These are phyloP conservation scores for Leptura quadrifasciata DNA, from an alignment of 2,888 invertebrate species.

Conservation along the genomic window DNA sequence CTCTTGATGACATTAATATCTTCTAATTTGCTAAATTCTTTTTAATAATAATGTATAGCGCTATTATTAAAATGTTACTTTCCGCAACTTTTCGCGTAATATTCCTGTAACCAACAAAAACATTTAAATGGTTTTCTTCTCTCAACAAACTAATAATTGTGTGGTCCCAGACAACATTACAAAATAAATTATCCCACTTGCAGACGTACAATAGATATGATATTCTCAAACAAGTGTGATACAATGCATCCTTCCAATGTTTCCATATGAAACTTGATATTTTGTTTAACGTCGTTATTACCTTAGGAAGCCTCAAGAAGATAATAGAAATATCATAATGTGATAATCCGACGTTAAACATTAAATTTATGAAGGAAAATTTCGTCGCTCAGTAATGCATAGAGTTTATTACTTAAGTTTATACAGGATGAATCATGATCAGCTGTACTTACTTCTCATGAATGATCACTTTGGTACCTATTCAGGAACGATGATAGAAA, in stretches of 20 bases:
- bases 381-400: neutral
- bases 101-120: neutral
- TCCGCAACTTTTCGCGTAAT: neutral
- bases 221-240: neutral
- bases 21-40: too few species aligned
- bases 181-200: neutral
- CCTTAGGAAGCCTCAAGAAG: neutral
- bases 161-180: neutral
- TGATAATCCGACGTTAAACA: neutral
- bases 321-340: slow-evolving; percentile 7
- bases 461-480: too few species aligned
- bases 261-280: slow-evolving; percentile 4
- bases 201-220: slow-evolving; percentile 2
- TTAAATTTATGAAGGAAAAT: neutral
- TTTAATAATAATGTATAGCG: too few species aligned
- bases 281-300: neutral
- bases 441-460: too few species aligned
- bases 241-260: slow-evolving; percentile 7
- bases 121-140: neutral
- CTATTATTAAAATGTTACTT: too few species aligned
- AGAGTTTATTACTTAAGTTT: too few species aligned
- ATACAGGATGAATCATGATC: too few species aligned
- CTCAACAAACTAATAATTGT: slow-evolving; percentile 7
- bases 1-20: too few species aligned
- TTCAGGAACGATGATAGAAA: too few species aligned